Evolutionary conservation across 2,797 vertebrate genomes (phyloP), one percentile per base, ranked within the genome.

Genomic region (Eurystomus glaucurus): DNA sequence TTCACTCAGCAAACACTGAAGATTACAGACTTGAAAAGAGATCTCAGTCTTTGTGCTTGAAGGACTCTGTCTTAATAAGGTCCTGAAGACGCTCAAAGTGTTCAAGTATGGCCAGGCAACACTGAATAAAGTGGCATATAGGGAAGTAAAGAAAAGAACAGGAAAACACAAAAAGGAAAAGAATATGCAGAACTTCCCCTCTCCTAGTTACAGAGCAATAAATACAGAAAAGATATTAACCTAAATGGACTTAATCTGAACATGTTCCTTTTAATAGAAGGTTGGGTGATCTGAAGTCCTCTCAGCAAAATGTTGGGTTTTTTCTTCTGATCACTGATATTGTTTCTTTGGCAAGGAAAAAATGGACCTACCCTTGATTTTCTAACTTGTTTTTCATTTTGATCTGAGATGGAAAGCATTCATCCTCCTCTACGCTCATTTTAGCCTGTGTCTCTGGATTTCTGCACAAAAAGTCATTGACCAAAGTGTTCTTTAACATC

Each of bases 381-480:
- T 77, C 52, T 71, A 61, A 45, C 8, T 7, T 9, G 18, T 66
- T 71, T 88, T 11, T 77, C n/a, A 23, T 81, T 84, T 84, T 65
- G 10, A 60, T 72, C 29, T 58, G 58, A 61, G 14, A 23, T 19
- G 7, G 18, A 54, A 95, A 75, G 1, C 6, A 18, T 79, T 61
- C 26, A 22, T 41, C 35, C 4, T 43, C 6, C 19, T 48, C n/a
- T 41, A 48, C 9, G 45, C 1, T 5, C 3, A 1, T 21, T 37
- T 37, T 9, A 58, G 11, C 3, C 37, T 46, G 4, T 51, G 31
- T n/a, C 26, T 57, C 35, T 35, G 18, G 21, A 60, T 52, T 83
- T 70, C 55, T 75, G 6, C 31, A 19, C 22, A 50, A 15, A 86
- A 23, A 19, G 64, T 68, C 3, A 3, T 57, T 75, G 58, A 37